These are phyloP conservation scores for Anabas testudineus DNA, from an alignment of 2,797 vertebrate species.

Conservation along the genomic window DNA sequence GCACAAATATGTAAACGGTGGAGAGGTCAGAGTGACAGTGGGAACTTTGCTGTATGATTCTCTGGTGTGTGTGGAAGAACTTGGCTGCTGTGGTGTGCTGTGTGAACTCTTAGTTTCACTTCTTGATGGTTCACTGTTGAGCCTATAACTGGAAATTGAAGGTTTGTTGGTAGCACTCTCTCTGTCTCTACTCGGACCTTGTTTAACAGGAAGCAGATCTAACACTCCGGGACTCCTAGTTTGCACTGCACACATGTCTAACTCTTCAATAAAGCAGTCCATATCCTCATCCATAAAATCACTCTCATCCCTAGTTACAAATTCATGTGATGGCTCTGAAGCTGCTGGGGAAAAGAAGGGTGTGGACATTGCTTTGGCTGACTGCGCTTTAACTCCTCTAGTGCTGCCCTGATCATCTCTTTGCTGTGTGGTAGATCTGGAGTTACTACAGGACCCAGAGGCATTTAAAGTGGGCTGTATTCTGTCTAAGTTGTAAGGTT, in stretches of 20 bases:
- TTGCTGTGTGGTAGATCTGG: constrained; percentile 32
- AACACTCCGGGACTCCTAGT: neutral
- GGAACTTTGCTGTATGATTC: neutral
- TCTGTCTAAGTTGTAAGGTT: constrained; percentile 1
- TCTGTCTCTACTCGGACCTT: neutral
- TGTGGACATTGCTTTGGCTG: neutral
- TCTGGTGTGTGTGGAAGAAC: neutral
- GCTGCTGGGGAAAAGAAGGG: constrained; percentile 10
- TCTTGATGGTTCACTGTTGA: constrained; percentile 1
- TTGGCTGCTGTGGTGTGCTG: constrained; percentile 12
- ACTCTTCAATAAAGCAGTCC: constrained; percentile 57
- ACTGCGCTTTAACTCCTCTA: neutral
- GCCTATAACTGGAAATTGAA: constrained; percentile 5
- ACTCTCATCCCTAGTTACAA: constrained; percentile 9
- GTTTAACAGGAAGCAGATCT: constrained; percentile 23
- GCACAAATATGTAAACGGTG: constrained; percentile 91
- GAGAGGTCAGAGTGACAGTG: constrained; percentile 77
- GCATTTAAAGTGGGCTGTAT: neutral
- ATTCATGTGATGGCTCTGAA: constrained; percentile 15
- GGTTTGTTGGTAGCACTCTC: neutral
- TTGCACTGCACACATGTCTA: constrained; percentile 23
- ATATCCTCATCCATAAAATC: constrained; percentile 73
- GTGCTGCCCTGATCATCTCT: constrained; percentile 20
- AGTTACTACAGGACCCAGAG: constrained; percentile 20
- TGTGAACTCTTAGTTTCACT: constrained; percentile 8